Base-by-base conservation (phyloP, 2,888 invertebrate species). In the Acanthosepion pharaonis region DNA sequence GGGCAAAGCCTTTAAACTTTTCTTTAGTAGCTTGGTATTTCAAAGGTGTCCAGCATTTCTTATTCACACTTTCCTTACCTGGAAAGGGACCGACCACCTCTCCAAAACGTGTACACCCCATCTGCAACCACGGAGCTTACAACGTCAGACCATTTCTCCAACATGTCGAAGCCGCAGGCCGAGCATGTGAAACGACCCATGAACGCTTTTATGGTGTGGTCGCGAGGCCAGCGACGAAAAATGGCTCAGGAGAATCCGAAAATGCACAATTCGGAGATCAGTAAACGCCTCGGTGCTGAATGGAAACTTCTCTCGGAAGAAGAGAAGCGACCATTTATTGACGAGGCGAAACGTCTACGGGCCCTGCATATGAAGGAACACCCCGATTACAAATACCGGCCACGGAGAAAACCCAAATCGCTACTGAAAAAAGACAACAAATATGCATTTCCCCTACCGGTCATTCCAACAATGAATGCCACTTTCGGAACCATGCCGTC, bases 351-450 rank as follows among this genome's bases (percentile, higher is more conserved):
- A 98, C 98, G 99, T 96, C 98, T 99, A 96, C 98, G 99, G 55
- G 99, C 99, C 9, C 98, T 99, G 94, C 99, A 99, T 98, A 99
- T 99, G 99, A 99, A 99, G 97, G 99, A 99, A 97, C 99, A 99
- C 97, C 99, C 99, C 0, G 99, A 99, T 97, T 99, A 99, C 98
- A 99, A 99, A 98, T 99, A 99, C 98, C 98, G 99, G 96, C 99
- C 99, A 91, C 98, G 99, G 96, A 98, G 99, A 97, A 99, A 99
- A 98, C 99, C 99, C 98, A 99, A 99, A 98, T 97, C 97, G 33
- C 97, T 98, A 94, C 98, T 98, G 96, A 99, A 99, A 97, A 99
- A 99, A 97, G 99, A 99, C 97, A 94, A 94, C 48, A 99, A 99
- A 95, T 97, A 97, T 94, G 96, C 97, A 5, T 96, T 97, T 94